Percentiles rank a stretch among this genome's conserved stretches.
These are phyloP conservation scores for Sebastes aleutianus DNA, from an alignment of 2,797 vertebrate genomes.

Conservation along the genomic window DNA sequence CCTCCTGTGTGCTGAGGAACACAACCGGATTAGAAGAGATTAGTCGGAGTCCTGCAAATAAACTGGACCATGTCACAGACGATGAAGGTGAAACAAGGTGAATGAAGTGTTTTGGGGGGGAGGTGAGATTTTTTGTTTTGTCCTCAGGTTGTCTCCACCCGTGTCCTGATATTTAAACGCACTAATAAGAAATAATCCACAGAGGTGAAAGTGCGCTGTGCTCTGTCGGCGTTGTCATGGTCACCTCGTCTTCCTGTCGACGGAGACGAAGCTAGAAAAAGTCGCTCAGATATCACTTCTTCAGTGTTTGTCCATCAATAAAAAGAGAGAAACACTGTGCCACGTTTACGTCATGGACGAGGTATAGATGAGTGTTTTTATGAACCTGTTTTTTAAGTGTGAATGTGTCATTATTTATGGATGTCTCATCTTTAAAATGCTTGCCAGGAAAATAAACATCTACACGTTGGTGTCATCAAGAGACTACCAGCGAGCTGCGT, in stretches of 20 bases:
- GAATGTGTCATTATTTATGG: background rate
- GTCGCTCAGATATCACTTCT: background rate
- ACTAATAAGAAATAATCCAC: background rate
- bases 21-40: conserved; percentile 50
- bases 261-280: background rate
- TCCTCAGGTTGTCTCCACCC: background rate
- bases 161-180: background rate
- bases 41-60: conserved; percentile 35
- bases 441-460: background rate
- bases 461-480: background rate
- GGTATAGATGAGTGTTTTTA: background rate
- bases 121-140: background rate
- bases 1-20: conserved; percentile 23
- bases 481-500: background rate
- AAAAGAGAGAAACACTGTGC: background rate
- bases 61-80: background rate
- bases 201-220: background rate
- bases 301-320: background rate
- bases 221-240: conserved; percentile 45
- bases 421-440: background rate
- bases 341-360: background rate
- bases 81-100: background rate
- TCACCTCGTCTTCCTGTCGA: conserved; percentile 20
- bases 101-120: background rate
- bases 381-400: background rate